A percentile compares a stretch with the other conserved stretches of the same genome.
phyloP scores from a whole-genome alignment of 2,888 invertebrate genomes.

The Microctonus hyperodae region DNA sequence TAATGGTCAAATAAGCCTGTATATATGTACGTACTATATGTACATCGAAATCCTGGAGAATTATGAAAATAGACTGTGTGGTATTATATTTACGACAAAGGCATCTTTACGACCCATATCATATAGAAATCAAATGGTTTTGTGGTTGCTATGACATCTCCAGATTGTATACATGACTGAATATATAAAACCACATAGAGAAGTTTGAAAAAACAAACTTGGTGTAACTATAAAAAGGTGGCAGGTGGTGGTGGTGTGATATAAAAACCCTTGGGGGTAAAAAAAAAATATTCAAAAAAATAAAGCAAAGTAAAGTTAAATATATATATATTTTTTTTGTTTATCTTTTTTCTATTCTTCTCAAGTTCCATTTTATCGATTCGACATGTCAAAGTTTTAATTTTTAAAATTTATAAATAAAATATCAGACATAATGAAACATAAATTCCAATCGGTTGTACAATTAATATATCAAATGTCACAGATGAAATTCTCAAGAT shows the following conservation, averaged over 20 bases:
- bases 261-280: neutral
- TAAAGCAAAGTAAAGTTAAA: neutral
- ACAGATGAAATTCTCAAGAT: neutral
- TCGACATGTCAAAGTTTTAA: too few relatives aligned
- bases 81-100: neutral
- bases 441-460: neutral
- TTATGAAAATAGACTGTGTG: slow-evolving; percentile 10
- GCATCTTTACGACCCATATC: neutral
- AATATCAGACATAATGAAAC: neutral
- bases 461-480: slow-evolving; percentile 3
- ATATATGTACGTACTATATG: neutral
- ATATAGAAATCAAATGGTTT: neutral
- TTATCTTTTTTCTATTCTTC: neutral
- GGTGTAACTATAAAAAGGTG: neutral
- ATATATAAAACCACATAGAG: neutral
- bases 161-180: neutral
- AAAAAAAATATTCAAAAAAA: neutral
- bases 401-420: too few relatives aligned
- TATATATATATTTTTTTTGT: neutral
- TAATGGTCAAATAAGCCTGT: slow-evolving; percentile 25
- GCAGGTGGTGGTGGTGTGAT: neutral
- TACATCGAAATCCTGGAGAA: slow-evolving; percentile 5
- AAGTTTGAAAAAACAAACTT: neutral
- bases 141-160: neutral
- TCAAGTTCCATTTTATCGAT: slow-evolving; percentile 13